phyloP scores from a whole-genome alignment of 2,113 vertebrate genomes.

The Engraulis encrasicolus region DNA sequence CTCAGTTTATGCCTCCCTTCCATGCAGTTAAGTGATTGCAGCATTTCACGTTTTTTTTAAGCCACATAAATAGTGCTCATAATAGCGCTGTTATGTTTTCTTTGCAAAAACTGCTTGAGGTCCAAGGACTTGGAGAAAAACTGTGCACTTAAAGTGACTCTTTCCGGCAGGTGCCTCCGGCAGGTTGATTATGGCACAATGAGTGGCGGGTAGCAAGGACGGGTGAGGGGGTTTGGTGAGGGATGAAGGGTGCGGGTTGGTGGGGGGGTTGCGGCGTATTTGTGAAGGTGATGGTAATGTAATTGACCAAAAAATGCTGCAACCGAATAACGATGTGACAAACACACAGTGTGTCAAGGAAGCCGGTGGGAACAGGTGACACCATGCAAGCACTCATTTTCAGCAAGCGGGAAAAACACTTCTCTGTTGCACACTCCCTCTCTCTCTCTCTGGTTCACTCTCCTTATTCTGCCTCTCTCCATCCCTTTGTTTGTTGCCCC shows the following conservation, averaged over 20 bases:
- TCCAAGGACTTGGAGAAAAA: not conserved
- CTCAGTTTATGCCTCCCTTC: not conserved
- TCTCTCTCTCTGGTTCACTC: no score
- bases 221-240: no score
- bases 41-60: not conserved
- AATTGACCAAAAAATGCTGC: not conserved
- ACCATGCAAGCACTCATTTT: not conserved
- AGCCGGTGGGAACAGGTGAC: not conserved
- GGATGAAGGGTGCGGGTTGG: no score
- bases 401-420: not conserved
- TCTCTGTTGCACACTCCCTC: no score
- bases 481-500: no score
- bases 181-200: not conserved
- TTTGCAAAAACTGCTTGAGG: not conserved
- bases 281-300: not conserved
- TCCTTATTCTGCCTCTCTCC: no score
- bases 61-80: not conserved
- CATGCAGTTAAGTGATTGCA: not conserved
- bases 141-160: not conserved
- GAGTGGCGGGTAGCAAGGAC: no score
- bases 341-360: not conserved
- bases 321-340: not conserved
- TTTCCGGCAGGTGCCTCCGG: not conserved
- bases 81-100: not conserved
- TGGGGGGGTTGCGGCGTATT: not conserved